Base-by-base conservation (phyloP, 1,140 invertebrate genomes). In the Drosophila varians region DNA sequence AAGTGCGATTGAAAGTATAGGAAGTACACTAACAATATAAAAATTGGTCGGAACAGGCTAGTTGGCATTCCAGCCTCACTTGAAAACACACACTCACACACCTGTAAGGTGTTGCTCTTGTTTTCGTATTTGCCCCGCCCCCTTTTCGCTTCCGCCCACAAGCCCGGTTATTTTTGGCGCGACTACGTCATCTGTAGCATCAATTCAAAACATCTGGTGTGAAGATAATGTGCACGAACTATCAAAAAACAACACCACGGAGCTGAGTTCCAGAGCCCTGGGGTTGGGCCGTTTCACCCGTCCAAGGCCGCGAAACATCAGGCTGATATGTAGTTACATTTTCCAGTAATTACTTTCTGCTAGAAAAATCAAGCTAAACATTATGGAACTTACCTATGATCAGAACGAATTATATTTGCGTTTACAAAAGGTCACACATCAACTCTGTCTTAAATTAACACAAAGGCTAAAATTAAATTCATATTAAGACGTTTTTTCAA, bases 181-280 rank as follows among this genome's bases (percentile, higher is more conserved):
- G 66, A 76, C 80, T 60, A 86, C 80, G 80, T 84, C 80, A 84
- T 86, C 76, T 45, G 19, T 60, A 45, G 54, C 77, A 55, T 47
- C 55, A 53, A 26, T 23, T 38, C 38, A 60, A 64, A 80, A 86
- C 79, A 84, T 86, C 76, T 84, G 80, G 68, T 84, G 48, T 42
- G 48, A 68, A 66, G 46, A 68, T 66, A 66, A 19, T 49, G 47
- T 40, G 45, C 28, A 18, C 23, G 46, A 25, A 49, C 21, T 46
- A 25, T 46, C 11, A 21, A 25, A 64, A 38, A 61, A 19, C 54
- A 23, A 31, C 54, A 64, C 46, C 60, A 46, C 14, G 60, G 11
- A n/a, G 40, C 25, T 38, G 19, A 12, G 53, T 19, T n/a, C 21
- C 4, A 11, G 28, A 9, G 28, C 9, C 9, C 28, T 31, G 28